Evolutionary conservation across 2,888 invertebrate species (phyloP), one percentile per base, ranked within the genome.

Genomic region (Drosophila nigricruria): DNA sequence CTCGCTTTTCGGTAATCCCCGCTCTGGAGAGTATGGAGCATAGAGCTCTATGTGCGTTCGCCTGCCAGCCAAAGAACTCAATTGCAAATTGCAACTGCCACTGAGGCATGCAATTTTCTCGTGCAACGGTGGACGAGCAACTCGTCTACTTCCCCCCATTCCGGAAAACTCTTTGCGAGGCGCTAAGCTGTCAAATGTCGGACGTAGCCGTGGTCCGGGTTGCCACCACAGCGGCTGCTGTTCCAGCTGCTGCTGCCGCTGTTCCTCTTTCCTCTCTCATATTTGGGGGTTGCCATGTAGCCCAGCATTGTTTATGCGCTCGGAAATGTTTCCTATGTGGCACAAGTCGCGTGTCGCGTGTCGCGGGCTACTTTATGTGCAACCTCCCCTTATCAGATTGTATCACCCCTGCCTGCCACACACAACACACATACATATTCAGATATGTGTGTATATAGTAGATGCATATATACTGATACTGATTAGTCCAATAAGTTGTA

Each of bases 401-500:
- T 38, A 25, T 53, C 58, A 49, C 27, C 61, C 49, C 20, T 52
- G 18, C 45, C 38, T 10, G 12, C 6, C 34, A n/a, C 20, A 16
- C 30, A 42, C 16, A 16, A 16, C 18, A 32, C 6, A 38, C 36
- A 36, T 16, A 6, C n/a, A 53, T n/a, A 52, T 52, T 18, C 5
- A 43, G 14, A 52, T 23, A 32, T 34, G 25, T n/a, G 25, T 38
- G 14, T 23, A 14, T 6, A 4, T 10, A 2, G 12, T 5, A 25
- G 12, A 25, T 16, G 25, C 16, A 47, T 18, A 54, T 27, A 36
- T 25, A 34, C 63, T 65, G 47, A 52, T 58, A 56, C 72, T 90
- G 83, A 91, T 91, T 91, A 91, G 91, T 89, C 83, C 88, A 90
- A 91, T 90, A 90, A 91, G 84, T 82, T 84, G 77, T 77, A 90